Evolutionary conservation across 2,113 vertebrate species (phyloP).

Genomic region (Phylloscopus trochilus): DNA sequence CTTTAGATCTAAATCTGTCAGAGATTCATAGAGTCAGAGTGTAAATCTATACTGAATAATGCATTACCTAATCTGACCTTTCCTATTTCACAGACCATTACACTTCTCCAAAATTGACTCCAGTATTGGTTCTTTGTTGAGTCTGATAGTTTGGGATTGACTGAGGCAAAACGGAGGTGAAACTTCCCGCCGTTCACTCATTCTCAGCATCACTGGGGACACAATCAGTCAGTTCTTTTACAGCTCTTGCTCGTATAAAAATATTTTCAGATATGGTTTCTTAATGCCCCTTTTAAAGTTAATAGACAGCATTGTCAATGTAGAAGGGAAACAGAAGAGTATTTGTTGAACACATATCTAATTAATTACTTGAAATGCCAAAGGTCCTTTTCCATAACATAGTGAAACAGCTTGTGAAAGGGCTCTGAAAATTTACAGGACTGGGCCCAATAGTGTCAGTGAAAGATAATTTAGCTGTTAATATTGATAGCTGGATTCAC

Average conservation of each 20-base stretch:
- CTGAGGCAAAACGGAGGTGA: background rate
- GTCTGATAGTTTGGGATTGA: background rate
- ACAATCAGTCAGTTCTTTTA: background rate
- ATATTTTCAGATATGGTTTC: background rate
- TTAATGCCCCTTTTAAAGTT: background rate
- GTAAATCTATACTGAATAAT: background rate
- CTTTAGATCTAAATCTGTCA: background rate
- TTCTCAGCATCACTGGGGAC: background rate
- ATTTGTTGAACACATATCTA: background rate
- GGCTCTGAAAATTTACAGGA: background rate
- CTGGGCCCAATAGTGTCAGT: too few relatives aligned
- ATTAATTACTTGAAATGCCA: background rate
- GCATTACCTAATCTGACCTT: constrained; percentile 6
- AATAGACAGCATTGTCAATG: background rate
- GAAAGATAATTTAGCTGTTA: background rate
- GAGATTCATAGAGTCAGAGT: background rate
- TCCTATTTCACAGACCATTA: background rate
- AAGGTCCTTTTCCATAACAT: background rate
- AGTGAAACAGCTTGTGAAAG: background rate
- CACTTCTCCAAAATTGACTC: background rate
- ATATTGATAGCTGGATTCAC: background rate
- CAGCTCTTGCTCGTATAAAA: background rate
- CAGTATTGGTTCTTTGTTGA: background rate
- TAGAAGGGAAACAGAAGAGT: background rate
- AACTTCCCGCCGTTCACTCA: rapidly evolving